phyloP scores from a whole-genome alignment of 35 echinoderm and acorn worm genomes.

The Hemicentrotus pulcherrimus region DNA sequence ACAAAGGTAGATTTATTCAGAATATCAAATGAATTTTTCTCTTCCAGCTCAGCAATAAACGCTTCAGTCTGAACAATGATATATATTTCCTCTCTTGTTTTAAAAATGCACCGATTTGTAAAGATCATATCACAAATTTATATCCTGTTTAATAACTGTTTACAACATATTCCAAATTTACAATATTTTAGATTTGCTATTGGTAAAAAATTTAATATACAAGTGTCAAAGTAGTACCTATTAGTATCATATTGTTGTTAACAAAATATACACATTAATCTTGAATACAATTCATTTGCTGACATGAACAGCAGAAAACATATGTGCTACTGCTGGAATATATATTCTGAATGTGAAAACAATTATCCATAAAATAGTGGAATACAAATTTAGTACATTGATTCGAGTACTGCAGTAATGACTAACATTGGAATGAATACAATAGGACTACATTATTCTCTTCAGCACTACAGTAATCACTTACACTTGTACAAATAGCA shows the following conservation, averaged over 20 bases:
- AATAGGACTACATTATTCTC: background rate
- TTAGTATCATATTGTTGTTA: background rate
- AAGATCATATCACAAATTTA: background rate
- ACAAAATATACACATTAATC: background rate
- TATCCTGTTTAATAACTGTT: background rate
- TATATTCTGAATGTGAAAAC: background rate
- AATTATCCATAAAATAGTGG: background rate
- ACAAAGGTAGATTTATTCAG: background rate
- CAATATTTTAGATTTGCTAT: background rate
- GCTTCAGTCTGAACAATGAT: background rate
- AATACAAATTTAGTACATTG: background rate
- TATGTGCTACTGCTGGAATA: background rate
- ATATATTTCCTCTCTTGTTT: background rate
- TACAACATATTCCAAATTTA: background rate
- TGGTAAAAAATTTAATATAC: background rate
- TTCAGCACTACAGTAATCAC: no score
- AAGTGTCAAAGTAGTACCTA: background rate
- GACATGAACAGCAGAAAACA: background rate
- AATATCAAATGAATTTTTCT: background rate
- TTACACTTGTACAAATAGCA: no score
- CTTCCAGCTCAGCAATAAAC: no score
- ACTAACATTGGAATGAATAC: background rate
- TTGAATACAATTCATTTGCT: background rate
- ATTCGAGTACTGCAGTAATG: background rate
- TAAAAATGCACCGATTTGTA: background rate